Evolutionary conservation across 2,113 vertebrate species (phyloP).

Genomic region (Triplophysa tibetana): DNA sequence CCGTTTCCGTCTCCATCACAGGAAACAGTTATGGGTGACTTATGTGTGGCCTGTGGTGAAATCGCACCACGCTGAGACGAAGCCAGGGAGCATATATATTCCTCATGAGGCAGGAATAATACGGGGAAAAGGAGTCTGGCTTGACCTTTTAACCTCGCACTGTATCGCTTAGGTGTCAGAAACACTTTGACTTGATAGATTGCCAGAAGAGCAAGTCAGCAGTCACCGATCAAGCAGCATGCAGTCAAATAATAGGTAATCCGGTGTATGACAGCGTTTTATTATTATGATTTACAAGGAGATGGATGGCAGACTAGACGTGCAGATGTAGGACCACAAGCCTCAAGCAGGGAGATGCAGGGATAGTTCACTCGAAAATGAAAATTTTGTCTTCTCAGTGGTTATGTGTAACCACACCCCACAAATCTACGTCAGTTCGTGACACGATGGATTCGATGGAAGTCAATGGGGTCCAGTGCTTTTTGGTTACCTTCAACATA

Average conservation of each 20-base stretch:
- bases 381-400: too few relatives aligned
- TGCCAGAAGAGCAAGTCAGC: neutral
- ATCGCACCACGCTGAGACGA: constrained; percentile 19
- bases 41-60: constrained; percentile 51
- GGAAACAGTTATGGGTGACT: constrained; percentile 51
- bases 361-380: too few relatives aligned
- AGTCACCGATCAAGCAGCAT: constrained; percentile 1
- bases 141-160: constrained; percentile 46
- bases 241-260: neutral
- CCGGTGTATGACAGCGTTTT: neutral
- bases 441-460: too few relatives aligned
- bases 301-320: neutral
- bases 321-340: neutral
- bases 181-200: constrained; percentile 7
- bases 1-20: neutral
- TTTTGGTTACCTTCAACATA: too few relatives aligned
- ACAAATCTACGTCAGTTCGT: too few relatives aligned
- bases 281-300: constrained; percentile 8
- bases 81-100: constrained; percentile 23
- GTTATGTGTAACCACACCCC: too few relatives aligned
- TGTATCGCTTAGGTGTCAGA: constrained; percentile 13
- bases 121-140: constrained; percentile 31
- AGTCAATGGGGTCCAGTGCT: too few relatives aligned
- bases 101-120: constrained; percentile 18
- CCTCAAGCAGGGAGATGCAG: neutral